Base-by-base conservation (phyloP, 1,140 invertebrate species). In the Calliopsis andreniformis region DNA sequence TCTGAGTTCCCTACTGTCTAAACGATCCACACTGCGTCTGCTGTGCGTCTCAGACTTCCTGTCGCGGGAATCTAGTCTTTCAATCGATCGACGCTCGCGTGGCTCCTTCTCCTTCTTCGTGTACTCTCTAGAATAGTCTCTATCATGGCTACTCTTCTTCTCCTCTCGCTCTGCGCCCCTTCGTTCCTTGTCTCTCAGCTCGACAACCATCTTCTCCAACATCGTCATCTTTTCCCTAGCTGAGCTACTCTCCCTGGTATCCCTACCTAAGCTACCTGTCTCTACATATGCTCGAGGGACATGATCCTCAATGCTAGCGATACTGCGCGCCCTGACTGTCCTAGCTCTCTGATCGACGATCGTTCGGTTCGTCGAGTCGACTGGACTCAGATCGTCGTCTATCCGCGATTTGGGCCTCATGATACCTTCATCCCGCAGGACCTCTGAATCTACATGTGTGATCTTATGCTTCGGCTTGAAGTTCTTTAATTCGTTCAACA, bases 391-490 rank as follows among this genome's bases (percentile, higher is more conserved):
- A 51, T 92, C 90, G 64, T 92, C 91, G 49, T 92, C 91, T 30
- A 92, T 91, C 7, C 91, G 82, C 0, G 91, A 92, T 23, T 92
- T 92, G 0, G 91, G 91, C 55, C 88, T 80, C 91, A 92, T 92
- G 16, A 92, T 92, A 61, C 91, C 91, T 61, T 92, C 89, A n/a
- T 92, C 91, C 7, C 91, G 81, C 14, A 92, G 69, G 0, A 92
- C 83, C 55, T 92, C 91, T 0, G 91, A 92, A 62, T 92, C 91
- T 7, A 92, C 91, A 30, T 92, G 91, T 0, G 89, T 91, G 14
- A 92, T 92, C 61, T 89, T 90, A 43, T 92, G 86, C 28, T 92
- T 92, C 0, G 90, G 90, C n/a, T 89, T 91, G 0, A 91, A 63
- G 62, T 79, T 92, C 45, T 90, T 92, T 0, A 92, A 39, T 42